Evolutionary conservation across 2,797 vertebrate genomes (phyloP).

Genomic region (Morelia viridis): DNA sequence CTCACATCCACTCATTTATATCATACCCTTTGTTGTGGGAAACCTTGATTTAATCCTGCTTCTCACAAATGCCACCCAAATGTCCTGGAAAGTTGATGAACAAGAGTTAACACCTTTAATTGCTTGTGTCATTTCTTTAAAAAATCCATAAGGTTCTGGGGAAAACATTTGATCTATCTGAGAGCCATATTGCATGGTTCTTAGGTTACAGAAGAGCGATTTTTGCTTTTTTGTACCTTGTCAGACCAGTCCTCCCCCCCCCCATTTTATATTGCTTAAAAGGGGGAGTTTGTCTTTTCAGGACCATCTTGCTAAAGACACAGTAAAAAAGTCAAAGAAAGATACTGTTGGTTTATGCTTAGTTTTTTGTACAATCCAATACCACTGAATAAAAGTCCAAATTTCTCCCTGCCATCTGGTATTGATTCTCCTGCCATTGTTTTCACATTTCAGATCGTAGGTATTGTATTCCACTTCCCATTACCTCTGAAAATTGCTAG

Average conservation of each 20-base stretch:
- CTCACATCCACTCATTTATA: not conserved
- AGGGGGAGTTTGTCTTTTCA: conserved; percentile 51
- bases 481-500: conserved; percentile 65
- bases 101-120: not conserved
- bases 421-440: conserved; percentile 69
- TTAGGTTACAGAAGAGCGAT: not conserved
- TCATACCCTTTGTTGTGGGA: not conserved
- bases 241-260: not conserved
- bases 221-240: not conserved
- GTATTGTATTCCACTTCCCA: conserved; percentile 70
- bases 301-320: conserved; percentile 50
- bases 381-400: conserved; percentile 52
- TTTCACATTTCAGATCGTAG: conserved; percentile 66
- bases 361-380: conserved; percentile 26
- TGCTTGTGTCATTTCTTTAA: not conserved
- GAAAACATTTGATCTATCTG: not conserved
- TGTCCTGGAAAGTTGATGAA: not conserved
- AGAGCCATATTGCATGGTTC: not conserved
- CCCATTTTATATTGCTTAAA: conserved; percentile 51
- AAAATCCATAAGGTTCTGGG: not conserved
- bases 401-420: conserved; percentile 61
- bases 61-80: not conserved
- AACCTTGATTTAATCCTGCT: not conserved
- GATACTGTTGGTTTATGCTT: conserved; percentile 48
- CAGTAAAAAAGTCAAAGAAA: conserved; percentile 46